These are phyloP conservation scores for Vicugna pacos DNA, from an alignment of 2,113 vertebrate genomes.

Conservation along the genomic window DNA sequence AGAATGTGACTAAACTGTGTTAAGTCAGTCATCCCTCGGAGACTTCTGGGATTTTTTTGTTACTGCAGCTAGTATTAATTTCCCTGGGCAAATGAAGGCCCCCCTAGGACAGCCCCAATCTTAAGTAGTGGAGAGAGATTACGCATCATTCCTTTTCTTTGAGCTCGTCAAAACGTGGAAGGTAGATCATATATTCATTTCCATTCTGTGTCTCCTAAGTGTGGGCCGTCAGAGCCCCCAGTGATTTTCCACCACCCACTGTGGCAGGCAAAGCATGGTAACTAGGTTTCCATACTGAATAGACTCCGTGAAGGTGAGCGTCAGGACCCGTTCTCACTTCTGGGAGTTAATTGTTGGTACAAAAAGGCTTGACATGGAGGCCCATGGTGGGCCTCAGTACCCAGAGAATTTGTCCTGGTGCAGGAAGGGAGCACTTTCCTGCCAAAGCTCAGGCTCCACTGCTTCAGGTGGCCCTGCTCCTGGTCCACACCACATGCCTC, in stretches of 20 bases:
- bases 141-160: neutral
- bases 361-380: neutral
- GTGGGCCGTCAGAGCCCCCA: neutral
- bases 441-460: neutral
- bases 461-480: neutral
- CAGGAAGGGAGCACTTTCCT: neutral
- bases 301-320: neutral
- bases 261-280: neutral
- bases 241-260: neutral
- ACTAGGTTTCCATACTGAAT: no score
- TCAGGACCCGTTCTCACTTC: neutral
- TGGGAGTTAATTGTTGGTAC: neutral
- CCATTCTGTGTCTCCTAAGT: neutral
- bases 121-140: neutral
- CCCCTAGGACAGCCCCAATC: neutral
- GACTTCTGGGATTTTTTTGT: conserved; percentile 26
- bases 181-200: neutral
- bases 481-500: fast-evolving
- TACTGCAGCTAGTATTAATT: neutral
- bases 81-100: neutral
- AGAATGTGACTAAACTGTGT: neutral
- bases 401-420: neutral
- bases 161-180: neutral
- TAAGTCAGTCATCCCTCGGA: neutral
- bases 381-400: neutral